Conservation (phyloP, 2,797 vertebrate species). For the Eulemur mongoz region DNA sequence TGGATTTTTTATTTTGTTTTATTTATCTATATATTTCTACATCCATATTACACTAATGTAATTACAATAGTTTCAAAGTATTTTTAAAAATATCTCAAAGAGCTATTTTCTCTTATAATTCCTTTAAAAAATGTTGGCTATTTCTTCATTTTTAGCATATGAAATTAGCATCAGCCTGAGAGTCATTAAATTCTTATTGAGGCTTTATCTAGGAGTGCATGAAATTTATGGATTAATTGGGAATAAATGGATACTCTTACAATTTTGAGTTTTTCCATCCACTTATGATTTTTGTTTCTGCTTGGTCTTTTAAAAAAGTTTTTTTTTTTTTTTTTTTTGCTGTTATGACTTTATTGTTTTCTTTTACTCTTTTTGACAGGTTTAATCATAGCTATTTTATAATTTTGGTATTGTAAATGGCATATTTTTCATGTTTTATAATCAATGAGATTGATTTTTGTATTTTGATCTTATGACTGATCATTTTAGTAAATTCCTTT, state of each 20-base stretch:
- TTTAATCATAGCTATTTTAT: not conserved
- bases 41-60: not conserved
- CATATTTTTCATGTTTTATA: not conserved
- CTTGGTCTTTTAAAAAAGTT: not conserved
- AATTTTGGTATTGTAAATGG: not conserved
- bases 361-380: not conserved
- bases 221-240: not conserved
- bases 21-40: not conserved
- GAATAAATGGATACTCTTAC: not conserved
- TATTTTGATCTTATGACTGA: not conserved
- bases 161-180: not conserved
- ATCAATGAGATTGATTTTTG: not conserved
- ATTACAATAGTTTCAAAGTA: not conserved
- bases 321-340: not conserved
- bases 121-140: not conserved
- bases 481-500: not conserved
- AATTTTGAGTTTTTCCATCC: not conserved
- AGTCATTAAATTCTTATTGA: not conserved
- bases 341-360: not conserved
- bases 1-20: slow-evolving; percentile 15
- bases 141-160: not conserved
- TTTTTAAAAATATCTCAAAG: not conserved
- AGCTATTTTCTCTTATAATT: not conserved
- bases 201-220: not conserved
- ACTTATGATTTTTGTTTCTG: not conserved